phyloP scores from a whole-genome alignment of 2,797 vertebrate species.

The Eidolon dupreanum region DNA sequence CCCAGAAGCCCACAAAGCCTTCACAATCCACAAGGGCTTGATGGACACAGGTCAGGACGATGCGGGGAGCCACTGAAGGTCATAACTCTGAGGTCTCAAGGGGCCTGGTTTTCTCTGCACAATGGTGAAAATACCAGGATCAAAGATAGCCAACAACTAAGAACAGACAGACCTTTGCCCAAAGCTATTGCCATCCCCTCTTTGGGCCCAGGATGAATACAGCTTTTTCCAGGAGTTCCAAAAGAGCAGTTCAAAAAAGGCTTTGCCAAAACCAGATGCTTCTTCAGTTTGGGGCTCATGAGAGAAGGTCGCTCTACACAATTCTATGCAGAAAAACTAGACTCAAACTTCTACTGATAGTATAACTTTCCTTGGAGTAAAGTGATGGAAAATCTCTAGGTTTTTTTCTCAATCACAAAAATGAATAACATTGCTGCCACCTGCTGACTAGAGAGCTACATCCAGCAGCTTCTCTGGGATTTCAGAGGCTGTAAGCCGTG shows the following conservation, averaged over 20 bases:
- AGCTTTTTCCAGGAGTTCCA: conserved; percentile 17
- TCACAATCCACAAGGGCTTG: conserved; percentile 7
- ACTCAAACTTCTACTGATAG: background rate
- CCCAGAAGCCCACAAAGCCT: background rate
- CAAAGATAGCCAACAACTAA: background rate
- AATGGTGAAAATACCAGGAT: background rate
- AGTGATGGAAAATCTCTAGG: background rate
- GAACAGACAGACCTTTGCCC: background rate
- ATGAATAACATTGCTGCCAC: conserved; percentile 49
- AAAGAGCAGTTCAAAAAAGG: background rate
- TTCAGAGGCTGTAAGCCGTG: conserved; percentile 42
- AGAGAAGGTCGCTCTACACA: background rate
- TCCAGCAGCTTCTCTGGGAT: background rate
- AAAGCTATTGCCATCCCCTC: background rate
- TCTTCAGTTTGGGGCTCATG: background rate
- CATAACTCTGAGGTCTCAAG: background rate
- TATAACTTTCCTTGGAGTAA: background rate
- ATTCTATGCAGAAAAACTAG: background rate
- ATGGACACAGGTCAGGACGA: background rate
- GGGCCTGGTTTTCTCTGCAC: background rate
- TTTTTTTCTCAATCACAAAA: background rate
- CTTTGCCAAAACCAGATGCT: background rate
- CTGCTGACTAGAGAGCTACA: conserved; percentile 51
- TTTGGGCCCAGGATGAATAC: background rate
- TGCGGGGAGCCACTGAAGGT: background rate